Percentiles rank a stretch among this genome's conserved stretches.
phyloP scores from a whole-genome alignment of 2,113 vertebrate genomes.

The Chloropsis hardwickii region DNA sequence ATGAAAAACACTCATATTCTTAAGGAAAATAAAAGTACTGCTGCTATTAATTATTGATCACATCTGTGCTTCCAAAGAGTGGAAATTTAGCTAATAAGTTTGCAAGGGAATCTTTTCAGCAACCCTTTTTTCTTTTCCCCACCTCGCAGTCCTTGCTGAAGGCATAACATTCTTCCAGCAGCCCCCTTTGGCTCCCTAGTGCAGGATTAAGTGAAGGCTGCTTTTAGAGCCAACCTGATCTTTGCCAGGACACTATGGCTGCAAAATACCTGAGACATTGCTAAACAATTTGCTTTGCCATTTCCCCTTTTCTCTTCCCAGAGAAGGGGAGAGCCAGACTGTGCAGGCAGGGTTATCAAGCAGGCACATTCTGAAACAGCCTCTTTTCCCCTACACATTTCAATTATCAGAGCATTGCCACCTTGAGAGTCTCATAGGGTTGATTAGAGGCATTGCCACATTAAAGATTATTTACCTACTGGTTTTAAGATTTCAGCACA shows the following conservation, averaged over 20 bases:
- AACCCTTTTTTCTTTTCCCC: not conserved
- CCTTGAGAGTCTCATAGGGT: not conserved
- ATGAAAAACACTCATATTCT: not conserved
- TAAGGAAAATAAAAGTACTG: not conserved
- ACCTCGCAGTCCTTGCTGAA: not conserved
- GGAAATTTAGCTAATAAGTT: not conserved
- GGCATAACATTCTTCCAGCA: not conserved
- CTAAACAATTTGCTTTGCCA: not conserved
- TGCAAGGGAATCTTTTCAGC: not conserved
- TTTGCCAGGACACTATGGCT: not conserved
- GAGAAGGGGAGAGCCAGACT: not conserved
- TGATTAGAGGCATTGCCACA: not conserved
- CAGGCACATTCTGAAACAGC: not conserved
- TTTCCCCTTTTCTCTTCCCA: not conserved
- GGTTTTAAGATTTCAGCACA: not conserved
- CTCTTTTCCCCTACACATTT: not conserved
- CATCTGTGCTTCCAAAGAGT: not conserved
- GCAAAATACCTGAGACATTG: not conserved
- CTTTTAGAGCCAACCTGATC: not conserved
- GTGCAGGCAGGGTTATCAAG: not conserved
- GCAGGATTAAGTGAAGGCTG: not conserved
- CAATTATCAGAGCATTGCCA: not conserved
- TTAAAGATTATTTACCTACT: not conserved
- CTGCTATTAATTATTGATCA: not conserved
- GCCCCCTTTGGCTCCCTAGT: not conserved